A percentile compares a stretch with the other conserved stretches of the same genome.
Conservation (phyloP, 2,113 vertebrate species). For the Phalacrocorax pelagicus region DNA sequence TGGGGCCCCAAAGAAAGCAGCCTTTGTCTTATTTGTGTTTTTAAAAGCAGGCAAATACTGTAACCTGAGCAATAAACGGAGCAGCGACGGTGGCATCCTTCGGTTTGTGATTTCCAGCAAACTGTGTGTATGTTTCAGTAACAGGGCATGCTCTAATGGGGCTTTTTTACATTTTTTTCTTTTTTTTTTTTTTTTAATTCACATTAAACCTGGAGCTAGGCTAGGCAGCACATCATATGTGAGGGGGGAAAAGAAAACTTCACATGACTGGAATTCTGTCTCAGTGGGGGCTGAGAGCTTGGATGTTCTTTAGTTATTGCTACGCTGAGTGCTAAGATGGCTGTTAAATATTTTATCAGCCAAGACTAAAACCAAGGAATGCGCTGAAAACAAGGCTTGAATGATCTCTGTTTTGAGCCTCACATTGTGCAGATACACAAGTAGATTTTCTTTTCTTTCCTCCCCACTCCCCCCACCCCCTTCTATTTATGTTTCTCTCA, state of each 20-base stretch:
- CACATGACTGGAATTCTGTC: neutral
- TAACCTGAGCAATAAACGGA: neutral
- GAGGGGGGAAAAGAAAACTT: constrained; percentile 2
- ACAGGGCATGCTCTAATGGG: neutral
- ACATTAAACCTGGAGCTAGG: neutral
- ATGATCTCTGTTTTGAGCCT: constrained; percentile 10
- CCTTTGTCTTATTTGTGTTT: neutral
- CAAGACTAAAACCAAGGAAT: constrained; percentile 22
- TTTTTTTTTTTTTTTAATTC: neutral
- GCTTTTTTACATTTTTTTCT: neutral
- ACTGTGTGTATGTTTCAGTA: neutral
- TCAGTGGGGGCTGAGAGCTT: neutral
- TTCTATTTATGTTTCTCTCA: neutral
- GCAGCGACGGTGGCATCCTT: neutral
- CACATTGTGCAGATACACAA: neutral
- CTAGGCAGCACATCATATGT: neutral
- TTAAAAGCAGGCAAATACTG: neutral
- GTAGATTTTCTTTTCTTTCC: neutral
- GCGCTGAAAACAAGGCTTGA: neutral
- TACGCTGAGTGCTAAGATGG: constrained; percentile 29
- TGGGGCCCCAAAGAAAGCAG: neutral
- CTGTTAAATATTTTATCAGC: constrained; percentile 67
- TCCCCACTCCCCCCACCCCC: accelerated
- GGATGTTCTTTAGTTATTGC: constrained; percentile 20
- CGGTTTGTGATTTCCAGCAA: neutral